phyloP scores from a whole-genome alignment of 1,140 invertebrate genomes.

The Drosophila sturtevanti region DNA sequence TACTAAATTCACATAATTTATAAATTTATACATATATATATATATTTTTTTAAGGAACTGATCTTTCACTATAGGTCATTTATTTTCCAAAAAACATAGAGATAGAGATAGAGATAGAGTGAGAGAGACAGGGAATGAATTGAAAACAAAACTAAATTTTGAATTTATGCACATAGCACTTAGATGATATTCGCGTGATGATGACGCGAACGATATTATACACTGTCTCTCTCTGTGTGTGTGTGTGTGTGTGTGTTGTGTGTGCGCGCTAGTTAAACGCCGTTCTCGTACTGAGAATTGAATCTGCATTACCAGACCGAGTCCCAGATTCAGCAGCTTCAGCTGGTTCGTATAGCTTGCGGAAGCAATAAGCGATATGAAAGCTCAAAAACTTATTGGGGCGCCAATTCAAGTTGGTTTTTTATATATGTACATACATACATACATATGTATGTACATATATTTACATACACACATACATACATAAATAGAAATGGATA shows the following conservation, averaged over 20 bases:
- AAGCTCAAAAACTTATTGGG: conserved; percentile 52
- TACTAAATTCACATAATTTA: too few species aligned
- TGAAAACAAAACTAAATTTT: neutral
- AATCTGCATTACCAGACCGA: conserved; percentile 42
- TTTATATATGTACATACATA: too few species aligned
- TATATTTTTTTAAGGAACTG: too few species aligned
- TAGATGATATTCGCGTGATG: neutral
- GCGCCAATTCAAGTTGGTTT: conserved; percentile 34
- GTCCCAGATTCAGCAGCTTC: conserved; percentile 19
- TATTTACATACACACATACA: too few species aligned
- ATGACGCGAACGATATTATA: neutral
- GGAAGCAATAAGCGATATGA: conserved; percentile 41
- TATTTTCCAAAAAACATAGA: too few species aligned
- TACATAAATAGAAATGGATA: too few species aligned
- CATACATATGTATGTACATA: too few species aligned
- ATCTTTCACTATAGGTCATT: too few species aligned
- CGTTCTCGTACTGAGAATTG: conserved; percentile 68
- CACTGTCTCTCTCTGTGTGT: neutral
- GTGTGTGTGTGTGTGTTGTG: conserved; percentile 38
- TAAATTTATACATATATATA: too few species aligned
- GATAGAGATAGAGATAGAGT: too few species aligned
- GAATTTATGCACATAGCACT: neutral
- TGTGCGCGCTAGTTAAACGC: conserved; percentile 57
- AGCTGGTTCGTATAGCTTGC: conserved; percentile 13
- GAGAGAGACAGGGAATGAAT: too few species aligned